These are phyloP conservation scores for Caenorhabditis inopinata DNA, from an alignment of 1,140 invertebrate genomes.

Conservation along the genomic window DNA sequence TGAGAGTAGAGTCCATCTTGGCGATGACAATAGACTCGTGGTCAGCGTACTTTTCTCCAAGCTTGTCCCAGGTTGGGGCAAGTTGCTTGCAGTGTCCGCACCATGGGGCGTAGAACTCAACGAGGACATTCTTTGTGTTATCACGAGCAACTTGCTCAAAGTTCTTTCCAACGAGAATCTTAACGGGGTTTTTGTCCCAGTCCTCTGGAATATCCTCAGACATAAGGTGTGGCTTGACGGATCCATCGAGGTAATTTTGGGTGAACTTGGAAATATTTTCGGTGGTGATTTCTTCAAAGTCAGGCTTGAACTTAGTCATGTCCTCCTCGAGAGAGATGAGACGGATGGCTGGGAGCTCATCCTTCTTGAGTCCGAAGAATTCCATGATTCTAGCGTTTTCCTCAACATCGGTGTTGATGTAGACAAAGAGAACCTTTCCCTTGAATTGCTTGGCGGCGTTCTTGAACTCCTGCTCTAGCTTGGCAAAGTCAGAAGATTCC, in stretches of 20 bases:
- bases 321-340: conserved; percentile 92
- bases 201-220: conserved; percentile 91
- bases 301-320: conserved; percentile 95
- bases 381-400: conserved; percentile 95
- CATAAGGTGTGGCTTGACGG: conserved; percentile 85
- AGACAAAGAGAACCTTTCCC: conserved; percentile 87
- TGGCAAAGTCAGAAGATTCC: conserved; percentile 75
- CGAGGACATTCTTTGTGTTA: conserved; percentile 85
- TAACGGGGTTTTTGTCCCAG: conserved; percentile 93
- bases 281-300: conserved; percentile 75
- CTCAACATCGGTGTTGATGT: conserved; percentile 88
- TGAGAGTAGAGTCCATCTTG: conserved; percentile 96
- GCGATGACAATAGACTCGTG: conserved; percentile 84
- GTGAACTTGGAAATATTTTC: conserved; percentile 83
- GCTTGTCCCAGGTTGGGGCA: conserved; percentile 88
- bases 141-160: conserved; percentile 85
- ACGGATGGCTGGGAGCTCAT: conserved; percentile 85
- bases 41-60: conserved; percentile 82
- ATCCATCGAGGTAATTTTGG: conserved; percentile 82
- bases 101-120: conserved; percentile 91
- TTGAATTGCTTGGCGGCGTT: conserved; percentile 82
- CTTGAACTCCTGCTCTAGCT: conserved; percentile 72
- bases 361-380: conserved; percentile 95
- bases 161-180: conserved; percentile 88
- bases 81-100: conserved; percentile 91